Evolutionary conservation across 2,888 invertebrate genomes (phyloP).

Genomic region (Strigamia crassipes): DNA sequence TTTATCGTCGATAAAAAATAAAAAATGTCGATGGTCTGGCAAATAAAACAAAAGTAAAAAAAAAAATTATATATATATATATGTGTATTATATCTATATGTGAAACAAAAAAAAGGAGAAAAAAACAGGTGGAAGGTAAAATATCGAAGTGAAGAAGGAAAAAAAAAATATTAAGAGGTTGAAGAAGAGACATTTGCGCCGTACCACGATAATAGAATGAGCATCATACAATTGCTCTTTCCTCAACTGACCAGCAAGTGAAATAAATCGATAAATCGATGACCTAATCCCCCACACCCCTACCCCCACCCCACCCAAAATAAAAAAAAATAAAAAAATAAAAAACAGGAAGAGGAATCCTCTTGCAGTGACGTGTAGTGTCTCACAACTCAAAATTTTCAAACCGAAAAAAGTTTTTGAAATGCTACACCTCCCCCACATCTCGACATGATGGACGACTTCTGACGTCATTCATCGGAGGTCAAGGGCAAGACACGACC

Average conservation of each 20-base stretch:
- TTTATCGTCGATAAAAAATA: conserved; percentile 17
- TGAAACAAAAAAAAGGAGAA: background rate
- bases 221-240: conserved; percentile 32
- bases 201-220: conserved; percentile 30
- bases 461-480: conserved; percentile 34
- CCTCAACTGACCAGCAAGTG: conserved; percentile 21
- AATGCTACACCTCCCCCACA: conserved; percentile 32
- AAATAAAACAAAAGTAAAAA: conserved; percentile 5
- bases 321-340: background rate
- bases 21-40: conserved; percentile 35
- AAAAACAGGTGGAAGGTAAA: conserved; percentile 33
- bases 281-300: background rate
- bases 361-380: conserved; percentile 10
- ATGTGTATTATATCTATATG: background rate
- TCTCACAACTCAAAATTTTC: background rate
- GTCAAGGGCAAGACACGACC: conserved; percentile 42
- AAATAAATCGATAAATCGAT: conserved; percentile 47
- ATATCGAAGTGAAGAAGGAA: background rate
- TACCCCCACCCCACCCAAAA: conserved; percentile 4
- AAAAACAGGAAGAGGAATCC: background rate
- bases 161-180: background rate
- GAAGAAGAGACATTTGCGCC: conserved; percentile 32
- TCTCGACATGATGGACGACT: conserved; percentile 28
- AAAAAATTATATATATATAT: background rate
- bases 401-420: background rate